Base-by-base conservation (phyloP, 2,113 vertebrate species). In the Aspiorhynchus laticeps region DNA sequence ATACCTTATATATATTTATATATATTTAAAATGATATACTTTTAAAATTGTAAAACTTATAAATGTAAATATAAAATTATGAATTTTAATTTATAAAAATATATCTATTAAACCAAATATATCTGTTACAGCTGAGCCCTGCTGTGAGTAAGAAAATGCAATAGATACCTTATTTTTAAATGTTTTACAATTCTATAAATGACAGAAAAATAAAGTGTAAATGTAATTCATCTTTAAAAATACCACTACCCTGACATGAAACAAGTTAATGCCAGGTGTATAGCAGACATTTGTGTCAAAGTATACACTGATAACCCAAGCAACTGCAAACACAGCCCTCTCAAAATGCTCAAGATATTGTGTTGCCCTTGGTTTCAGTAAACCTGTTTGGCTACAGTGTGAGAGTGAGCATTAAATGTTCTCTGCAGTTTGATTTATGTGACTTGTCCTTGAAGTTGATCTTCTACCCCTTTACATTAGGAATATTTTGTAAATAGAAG, bases 371-470 rank as follows among this genome's bases (percentile, higher is more conserved):
- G 81, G 86, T 84, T 84, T 78, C 48, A 41, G 63, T 43, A 79
- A 65, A 79, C 61, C n/a, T 12, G 46, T 84, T 61, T 78, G 86
- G 61, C 69, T 71, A 31, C 51, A 36, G 38, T 31, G 67, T 82
- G 59, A 26, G 56, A 85, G 31, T 73, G 19, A 38, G 77, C 65
- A 85, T 85, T 88, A 51, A 88, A 85, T 24, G 69, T 67, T 33
- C 36, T 36, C 8, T 46, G 26, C n/a, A 48, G 51, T 38, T 33
- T 76, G 56, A 85, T 85, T 76, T 85, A 85, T 76, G 24, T 15
- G 4, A 63, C 12, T 38, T 63, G 83, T 85, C 87, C 69, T 85
- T 88, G 69, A 80, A 80, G 53, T 43, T 19, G 74, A 88, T 83
- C 82, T 59, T 83, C 43, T 33, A 76, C 46, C 59, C 36, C 9